Percentiles rank a stretch among this genome's conserved stretches.
phyloP scores from a whole-genome alignment of 2,797 vertebrate genomes.

The Choloepus didactylus region DNA sequence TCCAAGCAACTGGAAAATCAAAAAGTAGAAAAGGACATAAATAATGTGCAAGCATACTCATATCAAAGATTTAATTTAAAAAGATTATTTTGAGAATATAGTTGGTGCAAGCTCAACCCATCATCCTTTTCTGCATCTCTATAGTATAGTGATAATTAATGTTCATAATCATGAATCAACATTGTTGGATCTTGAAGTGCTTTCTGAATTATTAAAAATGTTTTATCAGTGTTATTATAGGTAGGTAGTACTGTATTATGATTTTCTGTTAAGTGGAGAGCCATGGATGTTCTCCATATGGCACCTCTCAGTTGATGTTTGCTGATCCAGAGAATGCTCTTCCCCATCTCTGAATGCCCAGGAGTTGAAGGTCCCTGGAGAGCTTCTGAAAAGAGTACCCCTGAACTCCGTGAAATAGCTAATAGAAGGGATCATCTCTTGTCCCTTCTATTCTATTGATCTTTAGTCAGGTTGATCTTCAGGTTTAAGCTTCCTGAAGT shows the following conservation, averaged over 20 bases:
- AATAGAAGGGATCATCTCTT: neutral
- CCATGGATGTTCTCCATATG: neutral
- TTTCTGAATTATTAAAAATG: neutral
- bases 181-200: neutral
- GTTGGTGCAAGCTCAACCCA: neutral
- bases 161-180: neutral
- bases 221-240: neutral
- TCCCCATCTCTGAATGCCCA: neutral
- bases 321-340: neutral
- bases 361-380: neutral
- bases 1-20: neutral
- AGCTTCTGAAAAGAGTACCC: neutral
- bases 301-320: constrained; percentile 1
- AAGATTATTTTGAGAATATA: neutral
- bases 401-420: neutral
- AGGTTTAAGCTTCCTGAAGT: neutral
- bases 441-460: neutral
- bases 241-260: neutral
- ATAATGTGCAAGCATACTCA: neutral
- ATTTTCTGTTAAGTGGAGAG: neutral
- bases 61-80: neutral
- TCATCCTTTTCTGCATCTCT: neutral
- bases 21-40: neutral
- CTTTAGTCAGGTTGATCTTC: neutral
- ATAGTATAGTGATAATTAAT: neutral